phyloP scores from a whole-genome alignment of 2,113 vertebrate species.

The Pica pica region DNA sequence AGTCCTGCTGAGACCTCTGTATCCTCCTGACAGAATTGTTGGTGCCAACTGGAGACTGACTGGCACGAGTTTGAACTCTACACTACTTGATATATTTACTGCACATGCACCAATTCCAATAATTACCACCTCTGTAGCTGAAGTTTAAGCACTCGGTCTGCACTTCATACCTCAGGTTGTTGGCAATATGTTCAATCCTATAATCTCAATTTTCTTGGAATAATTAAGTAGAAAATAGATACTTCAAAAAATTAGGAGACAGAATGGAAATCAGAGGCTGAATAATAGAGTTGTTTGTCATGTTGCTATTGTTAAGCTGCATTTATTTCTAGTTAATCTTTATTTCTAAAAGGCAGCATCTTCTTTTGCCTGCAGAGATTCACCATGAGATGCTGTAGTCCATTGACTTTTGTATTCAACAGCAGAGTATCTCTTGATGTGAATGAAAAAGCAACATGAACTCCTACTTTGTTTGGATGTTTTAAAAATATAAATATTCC shows the following conservation, averaged over 20 bases:
- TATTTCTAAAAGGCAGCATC: not conserved
- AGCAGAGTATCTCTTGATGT: not conserved
- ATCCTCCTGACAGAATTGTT: constrained; percentile 36
- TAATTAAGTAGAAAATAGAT: constrained; percentile 17
- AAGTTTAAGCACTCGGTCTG: not conserved
- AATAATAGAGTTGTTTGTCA: not conserved
- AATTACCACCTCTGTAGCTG: constrained; percentile 52
- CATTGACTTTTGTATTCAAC: not conserved
- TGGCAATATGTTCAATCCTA: constrained; percentile 15
- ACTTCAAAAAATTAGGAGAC: not conserved
- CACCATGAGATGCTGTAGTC: not conserved
- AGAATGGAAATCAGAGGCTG: not conserved
- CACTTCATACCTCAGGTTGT: constrained; percentile 24
- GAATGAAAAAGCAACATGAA: not conserved
- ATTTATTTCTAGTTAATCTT: not conserved
- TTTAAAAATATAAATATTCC: not conserved
- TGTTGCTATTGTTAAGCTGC: not conserved
- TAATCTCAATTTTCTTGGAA: constrained; percentile 31
- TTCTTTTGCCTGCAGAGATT: not conserved
- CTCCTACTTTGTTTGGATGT: not conserved
- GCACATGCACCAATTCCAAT: constrained; percentile 47
- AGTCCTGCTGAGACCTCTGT: constrained; percentile 55
- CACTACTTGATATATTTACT: constrained; percentile 16
- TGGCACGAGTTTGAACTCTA: constrained; percentile 50
- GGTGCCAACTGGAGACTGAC: constrained; percentile 56